These are phyloP conservation scores for Chrysoperla carnea DNA, from an alignment of 1,140 invertebrate genomes.

Conservation along the genomic window DNA sequence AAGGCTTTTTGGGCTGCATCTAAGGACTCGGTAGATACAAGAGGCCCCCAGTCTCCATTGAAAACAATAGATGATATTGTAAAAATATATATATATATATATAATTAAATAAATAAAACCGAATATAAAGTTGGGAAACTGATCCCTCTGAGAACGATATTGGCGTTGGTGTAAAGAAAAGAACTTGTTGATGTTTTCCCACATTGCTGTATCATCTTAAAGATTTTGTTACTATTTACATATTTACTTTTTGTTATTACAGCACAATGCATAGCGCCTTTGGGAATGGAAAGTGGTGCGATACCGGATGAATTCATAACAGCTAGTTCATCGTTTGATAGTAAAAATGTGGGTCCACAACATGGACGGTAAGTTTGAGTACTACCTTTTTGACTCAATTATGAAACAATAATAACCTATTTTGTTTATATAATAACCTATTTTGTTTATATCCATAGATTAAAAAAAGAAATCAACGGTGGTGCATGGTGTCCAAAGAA, in stretches of 20 bases:
- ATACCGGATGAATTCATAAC: conserved; percentile 71
- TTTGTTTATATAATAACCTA: neutral
- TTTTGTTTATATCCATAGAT: conserved; percentile 9
- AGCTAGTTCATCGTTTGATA: conserved; percentile 80
- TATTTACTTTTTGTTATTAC: conserved; percentile 20
- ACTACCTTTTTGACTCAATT: neutral
- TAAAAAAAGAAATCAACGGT: conserved; percentile 14
- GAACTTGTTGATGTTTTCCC: too few relatives aligned
- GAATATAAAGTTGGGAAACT: too few relatives aligned
- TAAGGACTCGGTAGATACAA: too few relatives aligned
- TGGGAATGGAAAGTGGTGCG: conserved; percentile 79
- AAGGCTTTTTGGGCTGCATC: too few relatives aligned
- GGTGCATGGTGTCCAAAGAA: conserved; percentile 47
- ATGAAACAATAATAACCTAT: neutral
- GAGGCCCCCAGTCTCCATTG: too few relatives aligned
- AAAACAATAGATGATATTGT: neutral
- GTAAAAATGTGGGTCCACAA: conserved; percentile 76
- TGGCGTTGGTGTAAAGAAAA: too few relatives aligned
- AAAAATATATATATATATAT: neutral
- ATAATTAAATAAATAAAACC: neutral
- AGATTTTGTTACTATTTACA: too few relatives aligned
- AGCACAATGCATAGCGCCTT: conserved; percentile 63
- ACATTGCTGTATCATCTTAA: too few relatives aligned
- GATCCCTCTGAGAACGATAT: too few relatives aligned
- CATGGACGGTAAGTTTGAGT: conserved; percentile 58